phyloP scores from a whole-genome alignment of 2,113 vertebrate species.

The Clarias gariepinus region DNA sequence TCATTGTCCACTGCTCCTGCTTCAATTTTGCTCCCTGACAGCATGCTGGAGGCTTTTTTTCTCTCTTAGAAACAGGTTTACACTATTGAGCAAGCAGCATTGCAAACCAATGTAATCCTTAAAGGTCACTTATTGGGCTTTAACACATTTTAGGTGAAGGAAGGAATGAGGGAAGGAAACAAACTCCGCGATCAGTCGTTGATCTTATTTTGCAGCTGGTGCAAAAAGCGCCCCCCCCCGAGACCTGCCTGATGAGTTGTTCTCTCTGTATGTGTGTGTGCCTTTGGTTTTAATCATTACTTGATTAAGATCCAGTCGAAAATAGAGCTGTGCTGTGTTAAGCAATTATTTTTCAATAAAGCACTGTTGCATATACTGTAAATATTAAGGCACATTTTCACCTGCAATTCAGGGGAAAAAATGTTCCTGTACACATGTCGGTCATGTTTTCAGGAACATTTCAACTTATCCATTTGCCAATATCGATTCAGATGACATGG shows the following conservation, averaged over 20 bases:
- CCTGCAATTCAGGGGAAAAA: not conserved
- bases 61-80: not conserved
- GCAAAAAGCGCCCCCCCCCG: not conserved
- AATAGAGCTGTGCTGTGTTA: constrained; percentile 1
- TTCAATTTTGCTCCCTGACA: constrained; percentile 18
- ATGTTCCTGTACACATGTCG: not conserved
- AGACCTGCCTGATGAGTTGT: constrained; percentile 10
- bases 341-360: constrained; percentile 8
- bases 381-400: not conserved
- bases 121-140: constrained; percentile 15
- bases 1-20: constrained; percentile 3
- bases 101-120: constrained; percentile 31
- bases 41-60: constrained; percentile 20
- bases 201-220: constrained; percentile 12
- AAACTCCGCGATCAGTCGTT: not conserved
- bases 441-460: not conserved
- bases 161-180: not conserved
- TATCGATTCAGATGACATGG: not conserved
- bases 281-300: constrained; percentile 3
- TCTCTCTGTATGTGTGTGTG: constrained; percentile 2
- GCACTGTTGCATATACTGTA: not conserved
- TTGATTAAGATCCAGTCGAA: not conserved
- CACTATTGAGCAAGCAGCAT: constrained; percentile 5
- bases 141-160: not conserved
- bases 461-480: not conserved